Percentiles rank a stretch among this genome's conserved stretches.
Conservation (phyloP, 2,113 vertebrate genomes). For the Protobothrops mucrosquamatus region DNA sequence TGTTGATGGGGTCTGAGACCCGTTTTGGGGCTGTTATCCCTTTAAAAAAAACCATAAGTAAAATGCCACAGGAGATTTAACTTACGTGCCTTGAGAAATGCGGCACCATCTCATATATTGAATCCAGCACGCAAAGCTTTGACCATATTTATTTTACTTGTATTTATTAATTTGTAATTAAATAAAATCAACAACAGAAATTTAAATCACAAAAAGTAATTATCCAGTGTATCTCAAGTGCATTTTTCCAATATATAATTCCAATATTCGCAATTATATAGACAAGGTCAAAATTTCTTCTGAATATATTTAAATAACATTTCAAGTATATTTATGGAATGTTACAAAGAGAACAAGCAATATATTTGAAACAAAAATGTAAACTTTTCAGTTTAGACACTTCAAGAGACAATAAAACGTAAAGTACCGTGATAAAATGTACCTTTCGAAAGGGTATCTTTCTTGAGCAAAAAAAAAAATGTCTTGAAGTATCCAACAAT, state of each 20-base stretch:
- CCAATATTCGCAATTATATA: constrained; percentile 91
- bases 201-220: constrained; percentile 96
- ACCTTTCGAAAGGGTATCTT: constrained; percentile 80
- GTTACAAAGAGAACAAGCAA: constrained; percentile 92
- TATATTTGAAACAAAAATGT: constrained; percentile 90
- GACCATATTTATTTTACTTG: constrained; percentile 79
- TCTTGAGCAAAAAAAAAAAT: constrained; percentile 76
- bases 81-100: constrained; percentile 29
- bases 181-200: constrained; percentile 97
- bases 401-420: constrained; percentile 83
- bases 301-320: constrained; percentile 98
- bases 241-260: constrained; percentile 96
- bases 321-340: constrained; percentile 99
- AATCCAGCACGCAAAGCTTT: constrained; percentile 74
- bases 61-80: constrained; percentile 10
- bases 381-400: constrained; percentile 91
- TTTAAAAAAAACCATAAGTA: not conserved
- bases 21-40: constrained; percentile 13
- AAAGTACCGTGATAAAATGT: constrained; percentile 85
- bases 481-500: constrained; percentile 81
- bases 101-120: constrained; percentile 45
- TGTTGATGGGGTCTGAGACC: constrained; percentile 31
- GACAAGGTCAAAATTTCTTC: constrained; percentile 85
- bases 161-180: constrained; percentile 99
- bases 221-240: constrained; percentile 99